Percentiles rank a stretch among this genome's conserved stretches.
Evolutionary conservation across 2,797 vertebrate species (phyloP).

Genomic region (Phaenicophaeus curvirostris): DNA sequence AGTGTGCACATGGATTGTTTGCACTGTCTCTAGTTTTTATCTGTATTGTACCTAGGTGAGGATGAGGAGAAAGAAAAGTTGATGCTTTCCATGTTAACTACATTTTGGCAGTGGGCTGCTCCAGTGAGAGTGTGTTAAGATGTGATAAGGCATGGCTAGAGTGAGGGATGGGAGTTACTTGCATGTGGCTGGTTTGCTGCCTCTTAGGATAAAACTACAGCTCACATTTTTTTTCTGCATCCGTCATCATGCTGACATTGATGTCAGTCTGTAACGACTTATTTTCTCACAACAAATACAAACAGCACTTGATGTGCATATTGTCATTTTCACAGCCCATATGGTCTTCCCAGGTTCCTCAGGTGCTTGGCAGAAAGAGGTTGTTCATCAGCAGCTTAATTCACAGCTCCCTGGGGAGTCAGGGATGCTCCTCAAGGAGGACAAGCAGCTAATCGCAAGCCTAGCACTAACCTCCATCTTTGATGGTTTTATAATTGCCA

Average conservation of each 20-base stretch:
- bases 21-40: neutral
- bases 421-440: neutral
- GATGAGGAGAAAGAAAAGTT: neutral
- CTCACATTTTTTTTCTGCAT: neutral
- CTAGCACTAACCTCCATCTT: neutral
- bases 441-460: neutral
- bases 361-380: constrained; percentile 22
- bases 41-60: neutral
- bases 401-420: neutral
- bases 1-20: accelerated
- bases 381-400: constrained; percentile 1
- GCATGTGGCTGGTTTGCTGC: neutral
- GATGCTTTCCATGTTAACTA: neutral
- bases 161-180: neutral
- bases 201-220: neutral
- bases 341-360: constrained; percentile 35
- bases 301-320: neutral
- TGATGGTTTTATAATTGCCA: neutral
- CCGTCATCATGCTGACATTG: neutral
- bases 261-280: neutral
- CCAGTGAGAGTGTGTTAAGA: neutral
- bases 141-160: accelerated
- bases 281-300: neutral
- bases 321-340: constrained; percentile 47
- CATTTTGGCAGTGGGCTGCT: neutral